Evolutionary conservation across 2,113 vertebrate genomes (phyloP), one percentile per base, ranked within the genome.

Genomic region (Lophura nycthemera): DNA sequence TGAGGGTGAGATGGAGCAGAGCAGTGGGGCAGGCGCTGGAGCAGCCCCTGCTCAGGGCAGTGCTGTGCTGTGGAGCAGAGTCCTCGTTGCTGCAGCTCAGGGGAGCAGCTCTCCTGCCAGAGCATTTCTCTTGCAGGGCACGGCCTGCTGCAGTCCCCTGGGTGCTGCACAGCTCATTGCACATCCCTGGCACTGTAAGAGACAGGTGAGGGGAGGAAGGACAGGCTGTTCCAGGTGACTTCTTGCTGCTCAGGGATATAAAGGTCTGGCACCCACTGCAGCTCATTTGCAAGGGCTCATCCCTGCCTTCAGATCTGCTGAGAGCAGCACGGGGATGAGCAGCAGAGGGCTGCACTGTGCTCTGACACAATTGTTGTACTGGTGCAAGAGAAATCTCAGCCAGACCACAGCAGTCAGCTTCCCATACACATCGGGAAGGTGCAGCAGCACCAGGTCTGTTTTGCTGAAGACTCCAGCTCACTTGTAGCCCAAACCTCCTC

Each of bases 1-100:
- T 36, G 43, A 54, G 57, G 19, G 8, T 56, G n/a, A 40, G 76
- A 17, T 29, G 76, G 76, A 74, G 40, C 16, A 13, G 72, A 56
- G 54, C 54, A 56, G 54, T 17, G 47, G 42, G 40, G 5, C 29
- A 48, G n/a, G 56, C 8, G 38, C 19, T 10, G 57, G 45, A 27
- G 73, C 45, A 74, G 38, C 86, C 57, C 56, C 30, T 13, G 13
- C 22, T 61, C 90, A 94, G 97, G 95, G 96, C 97, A 97, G 83
- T 10, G n/a, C 20, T 36, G 1, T 3, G 38, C 61, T 14, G 34
- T 3, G 17, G 40, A 59, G 79, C 70, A 91, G 72, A 48, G 57
- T 27, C 32, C 34, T 22, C 47, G 10, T 13, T 48, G 43, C 56
- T 81, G 60, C 65, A 29, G 38, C 60, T 57, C 29, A 16, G 30